A percentile compares a stretch with the other conserved stretches of the same genome.
Conservation (phyloP, 2,888 invertebrate species). For the Lasioglossum morio region DNA sequence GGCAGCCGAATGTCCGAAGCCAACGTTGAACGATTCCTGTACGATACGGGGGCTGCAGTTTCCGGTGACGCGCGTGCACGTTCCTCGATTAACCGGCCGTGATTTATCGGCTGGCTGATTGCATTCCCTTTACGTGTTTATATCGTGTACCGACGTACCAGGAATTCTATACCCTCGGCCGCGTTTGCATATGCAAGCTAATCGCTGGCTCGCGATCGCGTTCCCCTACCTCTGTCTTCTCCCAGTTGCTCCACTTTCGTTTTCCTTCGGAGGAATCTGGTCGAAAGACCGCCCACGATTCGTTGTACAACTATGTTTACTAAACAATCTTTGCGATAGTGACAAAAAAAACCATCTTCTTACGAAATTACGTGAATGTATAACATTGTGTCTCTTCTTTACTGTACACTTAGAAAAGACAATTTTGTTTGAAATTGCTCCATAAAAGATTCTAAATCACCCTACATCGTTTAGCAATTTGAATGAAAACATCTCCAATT, state of each 20-base stretch:
- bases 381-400: no score
- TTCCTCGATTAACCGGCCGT: slow-evolving; percentile 36
- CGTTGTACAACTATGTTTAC: not conserved
- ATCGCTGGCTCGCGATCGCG: slow-evolving; percentile 36
- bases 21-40: slow-evolving; percentile 7
- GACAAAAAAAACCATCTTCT: no score
- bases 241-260: slow-evolving; percentile 21
- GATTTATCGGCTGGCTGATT: slow-evolving; percentile 45
- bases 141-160: slow-evolving; percentile 44
- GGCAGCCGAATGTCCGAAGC: not conserved
- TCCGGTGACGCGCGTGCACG: slow-evolving; percentile 9
- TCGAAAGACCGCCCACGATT: not conserved
- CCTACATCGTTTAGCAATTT: no score
- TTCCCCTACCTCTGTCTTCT: slow-evolving; percentile 9
- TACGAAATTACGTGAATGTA: no score
- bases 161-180: slow-evolving; percentile 46
- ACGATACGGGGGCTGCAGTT: not conserved
- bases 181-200: slow-evolving; percentile 49
- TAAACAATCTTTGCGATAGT: not conserved
- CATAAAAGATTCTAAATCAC: no score
- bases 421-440: no score
- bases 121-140: slow-evolving; percentile 44
- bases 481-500: no score
- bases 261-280: slow-evolving; percentile 3
- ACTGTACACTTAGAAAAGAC: no score